phyloP scores from a whole-genome alignment of 2,888 invertebrate genomes.

The Tipula vernalis region DNA sequence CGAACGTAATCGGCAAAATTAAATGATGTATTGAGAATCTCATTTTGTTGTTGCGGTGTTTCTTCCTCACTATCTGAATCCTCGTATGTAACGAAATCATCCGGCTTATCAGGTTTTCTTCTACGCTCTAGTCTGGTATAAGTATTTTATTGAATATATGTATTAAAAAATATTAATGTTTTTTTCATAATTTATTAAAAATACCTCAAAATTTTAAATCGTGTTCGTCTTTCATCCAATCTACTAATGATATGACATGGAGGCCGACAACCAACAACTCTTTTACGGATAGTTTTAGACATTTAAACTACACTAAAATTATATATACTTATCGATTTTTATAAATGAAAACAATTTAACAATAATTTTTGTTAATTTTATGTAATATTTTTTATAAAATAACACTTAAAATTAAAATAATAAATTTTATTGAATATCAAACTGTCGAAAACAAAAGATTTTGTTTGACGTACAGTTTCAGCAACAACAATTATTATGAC shows the following conservation, averaged over 20 bases:
- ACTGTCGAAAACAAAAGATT: background rate
- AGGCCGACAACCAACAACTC: slow-evolving; percentile 61
- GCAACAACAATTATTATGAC: background rate
- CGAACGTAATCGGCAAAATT: slow-evolving; percentile 78
- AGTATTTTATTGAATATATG: background rate
- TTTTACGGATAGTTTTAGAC: slow-evolving; percentile 59
- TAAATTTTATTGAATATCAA: background rate
- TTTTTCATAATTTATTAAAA: background rate
- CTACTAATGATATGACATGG: slow-evolving; percentile 62
- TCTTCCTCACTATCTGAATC: slow-evolving; percentile 81
- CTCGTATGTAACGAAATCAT: slow-evolving; percentile 82
- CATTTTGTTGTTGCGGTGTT: slow-evolving; percentile 56
- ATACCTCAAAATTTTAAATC: slow-evolving; percentile 35
- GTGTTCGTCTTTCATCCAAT: slow-evolving; percentile 59
- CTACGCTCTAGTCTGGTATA: slow-evolving; percentile 50
- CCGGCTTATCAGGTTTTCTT: slow-evolving; percentile 74
- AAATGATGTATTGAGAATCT: slow-evolving; percentile 63
- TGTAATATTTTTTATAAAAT: background rate
- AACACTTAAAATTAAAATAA: background rate
- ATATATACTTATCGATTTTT: background rate
- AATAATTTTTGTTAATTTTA: background rate
- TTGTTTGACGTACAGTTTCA: background rate
- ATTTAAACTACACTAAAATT: slow-evolving; percentile 31
- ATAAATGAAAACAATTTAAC: background rate
- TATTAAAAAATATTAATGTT: background rate